phyloP scores from a whole-genome alignment of 1,140 invertebrate genomes.

The Aphis gossypii region DNA sequence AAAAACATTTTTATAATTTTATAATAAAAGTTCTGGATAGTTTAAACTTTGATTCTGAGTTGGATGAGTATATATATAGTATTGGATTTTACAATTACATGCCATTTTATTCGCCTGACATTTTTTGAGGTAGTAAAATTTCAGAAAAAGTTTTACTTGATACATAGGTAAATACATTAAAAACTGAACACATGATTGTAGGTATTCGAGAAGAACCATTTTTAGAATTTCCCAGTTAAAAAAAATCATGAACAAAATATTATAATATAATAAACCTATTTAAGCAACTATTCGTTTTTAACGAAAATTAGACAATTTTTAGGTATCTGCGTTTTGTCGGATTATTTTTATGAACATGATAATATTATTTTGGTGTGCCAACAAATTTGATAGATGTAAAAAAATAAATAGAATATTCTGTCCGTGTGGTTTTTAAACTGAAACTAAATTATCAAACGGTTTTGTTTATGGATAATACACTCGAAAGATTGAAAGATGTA shows the following conservation, averaged over 20 bases:
- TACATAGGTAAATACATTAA: too few species aligned
- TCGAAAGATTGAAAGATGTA: constrained; percentile 17
- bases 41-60: too few species aligned
- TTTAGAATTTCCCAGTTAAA: neutral
- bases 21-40: too few species aligned
- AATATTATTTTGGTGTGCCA: neutral
- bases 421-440: neutral
- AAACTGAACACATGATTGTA: too few species aligned
- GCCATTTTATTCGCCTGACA: neutral
- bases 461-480: neutral
- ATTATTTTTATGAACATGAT: neutral
- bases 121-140: neutral
- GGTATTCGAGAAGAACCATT: too few species aligned
- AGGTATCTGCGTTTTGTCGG: neutral
- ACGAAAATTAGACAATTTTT: neutral
- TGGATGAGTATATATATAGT: too few species aligned
- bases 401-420: neutral
- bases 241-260: neutral
- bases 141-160: neutral
- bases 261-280: neutral
- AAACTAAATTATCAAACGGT: neutral
- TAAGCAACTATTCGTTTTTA: neutral
- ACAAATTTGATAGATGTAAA: too few species aligned
- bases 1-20: too few species aligned
- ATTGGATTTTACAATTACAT: too few species aligned